Evolutionary conservation across 2,113 vertebrate genomes (phyloP).

Genomic region (Entomyzon cyanotis): DNA sequence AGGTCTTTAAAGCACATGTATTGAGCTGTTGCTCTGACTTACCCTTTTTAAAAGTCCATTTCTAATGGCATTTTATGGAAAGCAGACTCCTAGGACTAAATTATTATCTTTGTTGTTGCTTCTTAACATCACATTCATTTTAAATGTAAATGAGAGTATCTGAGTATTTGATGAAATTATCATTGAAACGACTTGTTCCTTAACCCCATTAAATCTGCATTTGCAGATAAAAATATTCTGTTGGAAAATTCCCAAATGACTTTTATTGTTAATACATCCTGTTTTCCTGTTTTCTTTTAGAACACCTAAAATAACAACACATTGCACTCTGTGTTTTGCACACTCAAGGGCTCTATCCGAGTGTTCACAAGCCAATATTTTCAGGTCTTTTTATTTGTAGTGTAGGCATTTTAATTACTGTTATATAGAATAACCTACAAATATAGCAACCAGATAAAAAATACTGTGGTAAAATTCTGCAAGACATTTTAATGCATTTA

Average conservation of each 20-base stretch:
- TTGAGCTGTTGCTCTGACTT: neutral
- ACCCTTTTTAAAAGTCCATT: neutral
- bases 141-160: conserved; percentile 32
- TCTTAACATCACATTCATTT: conserved; percentile 18
- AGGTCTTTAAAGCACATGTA: neutral
- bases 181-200: conserved; percentile 20
- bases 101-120: neutral
- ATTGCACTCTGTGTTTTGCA: neutral
- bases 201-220: conserved; percentile 42
- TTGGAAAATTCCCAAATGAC: conserved; percentile 6
- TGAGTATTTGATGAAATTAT: conserved; percentile 47
- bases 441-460: neutral
- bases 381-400: neutral
- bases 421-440: neutral
- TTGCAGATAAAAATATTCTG: conserved; percentile 14
- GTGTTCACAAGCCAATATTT: neutral
- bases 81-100: neutral
- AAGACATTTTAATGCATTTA: neutral
- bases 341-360: neutral
- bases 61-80: neutral
- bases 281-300: neutral
- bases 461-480: neutral
- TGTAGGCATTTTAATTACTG: neutral
- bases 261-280: neutral
- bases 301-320: neutral